Evolutionary conservation across 2,797 vertebrate genomes (phyloP).

Genomic region (Phataginus tetradactyla): DNA sequence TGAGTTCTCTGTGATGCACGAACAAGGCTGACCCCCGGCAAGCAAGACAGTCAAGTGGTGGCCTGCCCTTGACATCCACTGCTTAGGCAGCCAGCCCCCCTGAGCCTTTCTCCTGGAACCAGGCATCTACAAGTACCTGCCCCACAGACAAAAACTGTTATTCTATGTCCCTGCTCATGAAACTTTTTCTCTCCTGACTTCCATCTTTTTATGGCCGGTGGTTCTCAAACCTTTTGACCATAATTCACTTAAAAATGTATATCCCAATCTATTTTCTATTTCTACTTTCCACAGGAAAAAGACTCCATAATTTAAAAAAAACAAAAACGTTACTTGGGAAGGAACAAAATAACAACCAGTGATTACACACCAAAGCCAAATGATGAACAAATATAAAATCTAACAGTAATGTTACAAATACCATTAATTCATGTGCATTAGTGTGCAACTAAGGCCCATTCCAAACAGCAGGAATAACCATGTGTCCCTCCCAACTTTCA

Average conservation of each 20-base stretch:
- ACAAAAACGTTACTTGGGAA: not conserved
- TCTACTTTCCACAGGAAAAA: not conserved
- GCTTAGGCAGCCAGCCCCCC: accelerated
- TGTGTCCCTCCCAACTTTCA: not conserved
- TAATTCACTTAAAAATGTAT: not conserved
- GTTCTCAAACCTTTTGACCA: not conserved
- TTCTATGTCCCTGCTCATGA: not conserved
- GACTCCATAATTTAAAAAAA: not conserved
- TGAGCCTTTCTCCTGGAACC: not conserved
- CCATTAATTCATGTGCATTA: not conserved
- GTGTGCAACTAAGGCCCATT: not conserved
- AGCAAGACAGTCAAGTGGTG: not conserved
- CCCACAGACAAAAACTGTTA: not conserved
- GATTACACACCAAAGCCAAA: not conserved
- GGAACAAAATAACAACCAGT: not conserved
- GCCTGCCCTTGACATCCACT: accelerated
- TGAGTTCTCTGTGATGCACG: slow-evolving; percentile 24
- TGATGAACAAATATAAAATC: not conserved
- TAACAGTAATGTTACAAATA: not conserved
- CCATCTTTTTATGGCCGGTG: not conserved
- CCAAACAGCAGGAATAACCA: not conserved
- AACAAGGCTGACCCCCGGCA: not conserved
- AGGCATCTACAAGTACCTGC: not conserved
- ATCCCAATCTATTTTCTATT: not conserved
- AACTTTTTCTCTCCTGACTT: not conserved